Percentiles rank a stretch among this genome's conserved stretches.
These are phyloP conservation scores for Melinaea menophilus DNA, from an alignment of 2,888 invertebrate genomes.

Conservation along the genomic window DNA sequence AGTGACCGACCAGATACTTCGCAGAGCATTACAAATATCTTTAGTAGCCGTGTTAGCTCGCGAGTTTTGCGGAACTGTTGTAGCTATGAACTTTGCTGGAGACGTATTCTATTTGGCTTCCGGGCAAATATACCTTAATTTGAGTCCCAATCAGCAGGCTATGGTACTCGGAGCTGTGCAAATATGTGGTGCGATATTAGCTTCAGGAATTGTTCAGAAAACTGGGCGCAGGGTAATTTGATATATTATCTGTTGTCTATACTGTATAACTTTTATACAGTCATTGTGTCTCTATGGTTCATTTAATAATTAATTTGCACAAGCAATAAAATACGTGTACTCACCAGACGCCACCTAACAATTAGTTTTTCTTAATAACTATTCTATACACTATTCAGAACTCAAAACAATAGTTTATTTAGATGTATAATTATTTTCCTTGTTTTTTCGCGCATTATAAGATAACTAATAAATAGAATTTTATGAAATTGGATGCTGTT, in stretches of 20 bases:
- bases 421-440: too few species aligned
- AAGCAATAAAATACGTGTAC: too few species aligned
- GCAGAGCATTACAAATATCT: slow-evolving; percentile 33
- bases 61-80: slow-evolving; percentile 35
- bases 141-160: slow-evolving; percentile 18
- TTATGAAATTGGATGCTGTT: not conserved
- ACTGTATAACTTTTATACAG: not conserved
- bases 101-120: slow-evolving; percentile 23
- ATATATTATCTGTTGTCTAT: not conserved
- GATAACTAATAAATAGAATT: not conserved
- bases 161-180: slow-evolving; percentile 33
- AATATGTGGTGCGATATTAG: slow-evolving; percentile 23
- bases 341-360: too few species aligned
- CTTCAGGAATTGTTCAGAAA: slow-evolving; percentile 33
- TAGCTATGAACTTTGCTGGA: slow-evolving; percentile 34
- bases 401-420: too few species aligned
- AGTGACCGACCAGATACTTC: slow-evolving; percentile 47
- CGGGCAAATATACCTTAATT: not conserved
- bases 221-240: slow-evolving; percentile 18
- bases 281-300: not conserved
- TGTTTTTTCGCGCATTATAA: not conserved
- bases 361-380: too few species aligned
- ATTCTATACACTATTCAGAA: too few species aligned
- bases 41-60: slow-evolving; percentile 29
- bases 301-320: too few species aligned